Conservation (phyloP, 2,113 vertebrate genomes). For the Tyto alba region DNA sequence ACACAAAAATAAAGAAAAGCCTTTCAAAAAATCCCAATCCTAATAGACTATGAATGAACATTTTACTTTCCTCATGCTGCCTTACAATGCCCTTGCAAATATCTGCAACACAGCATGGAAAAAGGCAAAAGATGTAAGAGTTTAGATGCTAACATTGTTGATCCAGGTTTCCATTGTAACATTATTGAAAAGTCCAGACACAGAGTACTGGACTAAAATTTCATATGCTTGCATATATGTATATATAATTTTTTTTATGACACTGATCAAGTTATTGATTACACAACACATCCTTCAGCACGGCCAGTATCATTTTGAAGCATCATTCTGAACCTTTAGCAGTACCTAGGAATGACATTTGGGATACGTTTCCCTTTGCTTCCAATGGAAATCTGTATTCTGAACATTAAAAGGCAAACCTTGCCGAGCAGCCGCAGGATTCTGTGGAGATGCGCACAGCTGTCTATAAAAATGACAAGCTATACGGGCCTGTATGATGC, state of each 20-base stretch:
- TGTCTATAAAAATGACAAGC: fast-evolving
- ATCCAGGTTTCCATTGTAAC: background rate
- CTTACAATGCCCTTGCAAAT: background rate
- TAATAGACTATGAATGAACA: background rate
- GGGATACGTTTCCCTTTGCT: background rate
- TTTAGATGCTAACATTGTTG: background rate
- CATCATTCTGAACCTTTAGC: background rate
- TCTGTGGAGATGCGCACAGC: fast-evolving
- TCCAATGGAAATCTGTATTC: background rate
- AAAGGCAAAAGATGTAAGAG: background rate
- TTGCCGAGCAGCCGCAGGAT: fast-evolving
- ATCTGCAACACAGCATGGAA: background rate
- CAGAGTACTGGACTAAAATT: background rate
- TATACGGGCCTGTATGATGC: fast-evolving
- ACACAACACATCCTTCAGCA: background rate
- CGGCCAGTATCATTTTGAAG: fast-evolving
- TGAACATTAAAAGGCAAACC: background rate
- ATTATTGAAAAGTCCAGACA: background rate
- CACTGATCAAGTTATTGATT: background rate
- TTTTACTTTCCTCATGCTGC: fast-evolving
- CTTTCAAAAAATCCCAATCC: background rate
- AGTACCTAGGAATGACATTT: fast-evolving
- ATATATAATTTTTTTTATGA: background rate
- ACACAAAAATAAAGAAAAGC: background rate
- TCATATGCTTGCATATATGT: fast-evolving